phyloP scores from a whole-genome alignment of 1,140 invertebrate species.

The Zaprionus ornatus region DNA sequence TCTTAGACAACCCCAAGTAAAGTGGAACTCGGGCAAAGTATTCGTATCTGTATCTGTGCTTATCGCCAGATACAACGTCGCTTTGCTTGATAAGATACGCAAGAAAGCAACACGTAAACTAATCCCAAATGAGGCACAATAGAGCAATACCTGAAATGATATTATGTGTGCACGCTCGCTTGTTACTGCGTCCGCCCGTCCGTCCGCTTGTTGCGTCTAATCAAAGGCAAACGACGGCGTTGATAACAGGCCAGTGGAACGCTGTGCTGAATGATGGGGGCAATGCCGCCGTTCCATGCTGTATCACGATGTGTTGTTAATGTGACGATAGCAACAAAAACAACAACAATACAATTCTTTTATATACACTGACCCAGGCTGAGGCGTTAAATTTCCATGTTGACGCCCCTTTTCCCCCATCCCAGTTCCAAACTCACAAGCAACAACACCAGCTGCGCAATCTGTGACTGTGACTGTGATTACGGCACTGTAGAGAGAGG shows the following conservation, averaged over 20 bases:
- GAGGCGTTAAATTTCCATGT: slow-evolving; percentile 72
- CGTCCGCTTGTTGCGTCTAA: slow-evolving; percentile 17
- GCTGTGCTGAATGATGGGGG: slow-evolving; percentile 17
- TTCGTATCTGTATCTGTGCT: slow-evolving; percentile 7
- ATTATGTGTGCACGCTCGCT: not conserved
- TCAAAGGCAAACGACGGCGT: slow-evolving; percentile 32
- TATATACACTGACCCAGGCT: slow-evolving; percentile 34
- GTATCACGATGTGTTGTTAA: slow-evolving; percentile 34
- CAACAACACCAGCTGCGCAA: slow-evolving; percentile 22
- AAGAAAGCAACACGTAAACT: slow-evolving; percentile 31
- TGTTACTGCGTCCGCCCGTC: slow-evolving; percentile 17
- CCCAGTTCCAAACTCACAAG: not conserved
- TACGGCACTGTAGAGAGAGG: slow-evolving; percentile 1
- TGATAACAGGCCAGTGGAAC: slow-evolving; percentile 37
- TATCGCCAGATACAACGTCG: slow-evolving; percentile 26
- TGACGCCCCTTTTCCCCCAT: slow-evolving; percentile 12
- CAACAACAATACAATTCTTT: slow-evolving; percentile 32
- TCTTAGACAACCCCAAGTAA: not conserved
- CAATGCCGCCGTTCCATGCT: slow-evolving; percentile 21
- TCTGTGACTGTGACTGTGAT: slow-evolving; percentile 31
- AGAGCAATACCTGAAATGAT: slow-evolving; percentile 28
- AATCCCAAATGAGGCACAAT: slow-evolving; percentile 40
- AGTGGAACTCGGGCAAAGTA: not conserved
- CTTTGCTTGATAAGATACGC: slow-evolving; percentile 41
- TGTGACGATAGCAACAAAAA: slow-evolving; percentile 40